Conservation (phyloP, 2,113 vertebrate species). For the Platycercus adscitus region DNA sequence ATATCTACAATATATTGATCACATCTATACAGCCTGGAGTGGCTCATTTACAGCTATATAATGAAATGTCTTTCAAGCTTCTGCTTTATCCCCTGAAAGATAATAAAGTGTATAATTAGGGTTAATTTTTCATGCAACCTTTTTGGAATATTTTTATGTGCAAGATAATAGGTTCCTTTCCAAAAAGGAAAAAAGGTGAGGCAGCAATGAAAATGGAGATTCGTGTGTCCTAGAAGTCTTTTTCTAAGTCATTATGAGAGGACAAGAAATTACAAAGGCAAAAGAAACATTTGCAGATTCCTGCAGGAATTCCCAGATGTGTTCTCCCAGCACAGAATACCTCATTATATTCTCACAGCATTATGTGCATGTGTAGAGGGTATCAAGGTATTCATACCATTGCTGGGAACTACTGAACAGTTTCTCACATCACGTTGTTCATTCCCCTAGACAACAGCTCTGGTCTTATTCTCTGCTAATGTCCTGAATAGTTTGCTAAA, state of each 20-base stretch:
- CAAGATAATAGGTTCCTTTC: neutral
- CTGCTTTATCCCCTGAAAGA: constrained; percentile 30
- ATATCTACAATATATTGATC: neutral
- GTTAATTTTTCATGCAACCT: constrained; percentile 35
- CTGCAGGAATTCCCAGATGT: neutral
- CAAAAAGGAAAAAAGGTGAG: neutral
- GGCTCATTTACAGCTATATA: neutral
- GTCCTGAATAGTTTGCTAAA: constrained; percentile 23
- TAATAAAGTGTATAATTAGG: constrained; percentile 1
- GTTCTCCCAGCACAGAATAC: neutral
- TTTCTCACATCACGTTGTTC: neutral
- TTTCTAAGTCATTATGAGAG: constrained; percentile 3
- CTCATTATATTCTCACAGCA: neutral
- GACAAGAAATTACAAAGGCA: constrained; percentile 7
- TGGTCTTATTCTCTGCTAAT: constrained; percentile 2
- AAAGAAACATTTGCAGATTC: neutral
- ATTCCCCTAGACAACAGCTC: constrained; percentile 4
- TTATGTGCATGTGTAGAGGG: neutral
- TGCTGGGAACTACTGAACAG: neutral
- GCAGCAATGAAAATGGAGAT: neutral
- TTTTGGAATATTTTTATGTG: constrained; percentile 6
- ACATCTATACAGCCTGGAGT: neutral
- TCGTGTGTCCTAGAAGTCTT: neutral
- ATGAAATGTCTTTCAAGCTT: neutral
- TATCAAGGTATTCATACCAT: neutral